phyloP scores from a whole-genome alignment of 2,113 vertebrate species.

The Pleuronectes platessa region DNA sequence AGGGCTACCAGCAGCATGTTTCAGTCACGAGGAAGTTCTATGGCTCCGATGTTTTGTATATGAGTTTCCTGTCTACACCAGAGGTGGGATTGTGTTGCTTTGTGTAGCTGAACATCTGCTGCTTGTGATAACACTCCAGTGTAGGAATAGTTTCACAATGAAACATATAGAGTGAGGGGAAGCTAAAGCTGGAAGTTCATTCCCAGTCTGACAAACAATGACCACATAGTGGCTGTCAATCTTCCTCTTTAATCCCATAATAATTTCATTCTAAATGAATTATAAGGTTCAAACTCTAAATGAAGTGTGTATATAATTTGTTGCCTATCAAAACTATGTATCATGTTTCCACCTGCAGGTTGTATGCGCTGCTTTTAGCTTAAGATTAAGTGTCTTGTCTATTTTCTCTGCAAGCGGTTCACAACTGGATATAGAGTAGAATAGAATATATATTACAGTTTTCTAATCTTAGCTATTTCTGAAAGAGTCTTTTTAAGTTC shows the following conservation, averaged over 20 bases:
- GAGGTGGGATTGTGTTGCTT: not conserved
- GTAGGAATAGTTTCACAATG: not conserved
- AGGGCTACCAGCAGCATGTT: not conserved
- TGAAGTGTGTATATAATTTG: too few species aligned
- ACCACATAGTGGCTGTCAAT: not conserved
- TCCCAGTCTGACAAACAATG: too few species aligned
- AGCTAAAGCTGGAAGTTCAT: not conserved
- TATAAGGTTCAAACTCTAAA: too few species aligned
- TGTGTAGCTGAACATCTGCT: not conserved
- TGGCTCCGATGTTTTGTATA: not conserved
- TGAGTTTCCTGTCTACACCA: not conserved
- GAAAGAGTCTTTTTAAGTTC: not conserved
- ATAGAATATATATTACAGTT: too few species aligned
- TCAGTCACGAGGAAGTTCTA: not conserved
- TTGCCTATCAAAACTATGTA: too few species aligned
- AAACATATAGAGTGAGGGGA: not conserved
- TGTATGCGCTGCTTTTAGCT: too few species aligned
- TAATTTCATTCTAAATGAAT: too few species aligned
- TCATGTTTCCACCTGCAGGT: too few species aligned
- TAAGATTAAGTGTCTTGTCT: too few species aligned
- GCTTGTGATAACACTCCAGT: not conserved
- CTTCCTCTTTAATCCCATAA: too few species aligned
- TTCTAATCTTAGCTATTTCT: not conserved
- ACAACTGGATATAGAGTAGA: too few species aligned
- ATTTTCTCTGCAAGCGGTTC: too few species aligned